Evolutionary conservation across 2,888 invertebrate species (phyloP).

Genomic region (Pachymerium ferrugineum): DNA sequence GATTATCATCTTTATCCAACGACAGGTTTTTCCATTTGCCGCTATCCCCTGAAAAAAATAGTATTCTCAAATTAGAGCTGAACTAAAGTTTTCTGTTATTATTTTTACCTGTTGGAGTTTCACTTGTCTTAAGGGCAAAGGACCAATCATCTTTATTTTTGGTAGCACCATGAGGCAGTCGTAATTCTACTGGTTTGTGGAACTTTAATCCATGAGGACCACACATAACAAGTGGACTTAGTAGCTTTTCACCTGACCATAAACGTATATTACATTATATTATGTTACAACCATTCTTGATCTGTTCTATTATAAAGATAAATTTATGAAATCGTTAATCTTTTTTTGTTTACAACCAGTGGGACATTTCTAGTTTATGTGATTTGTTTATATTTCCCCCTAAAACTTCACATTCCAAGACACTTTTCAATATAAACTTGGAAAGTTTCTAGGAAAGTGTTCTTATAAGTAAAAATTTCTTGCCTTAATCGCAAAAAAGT

Average conservation of each 20-base stretch:
- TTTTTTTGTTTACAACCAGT: no score
- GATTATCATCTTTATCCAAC: conserved; percentile 71
- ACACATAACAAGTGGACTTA: conserved; percentile 93
- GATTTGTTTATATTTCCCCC: no score
- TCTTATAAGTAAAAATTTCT: neutral
- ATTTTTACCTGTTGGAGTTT: conserved; percentile 42
- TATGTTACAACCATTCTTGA: no score
- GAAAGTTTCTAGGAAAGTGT: neutral
- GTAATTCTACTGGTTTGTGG: conserved; percentile 78
- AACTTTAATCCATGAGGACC: conserved; percentile 89
- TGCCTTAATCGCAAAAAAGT: no score
- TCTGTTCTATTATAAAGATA: no score
- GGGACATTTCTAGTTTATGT: no score
- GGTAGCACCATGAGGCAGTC: conserved; percentile 66
- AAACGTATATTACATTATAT: no score
- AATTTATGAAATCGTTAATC: no score
- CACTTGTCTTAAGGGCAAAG: conserved; percentile 50
- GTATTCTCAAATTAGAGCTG: neutral
- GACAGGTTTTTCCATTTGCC: conserved; percentile 72
- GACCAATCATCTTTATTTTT: conserved; percentile 52
- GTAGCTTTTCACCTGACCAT: conserved; percentile 88
- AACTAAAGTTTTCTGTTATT: neutral
- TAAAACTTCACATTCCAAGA: no score
- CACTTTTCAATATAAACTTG: no score
- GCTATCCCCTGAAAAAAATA: conserved; percentile 45